Percentiles rank a stretch among this genome's conserved stretches.
Conservation (phyloP, 2,113 vertebrate genomes). For the Marmota monax region DNA sequence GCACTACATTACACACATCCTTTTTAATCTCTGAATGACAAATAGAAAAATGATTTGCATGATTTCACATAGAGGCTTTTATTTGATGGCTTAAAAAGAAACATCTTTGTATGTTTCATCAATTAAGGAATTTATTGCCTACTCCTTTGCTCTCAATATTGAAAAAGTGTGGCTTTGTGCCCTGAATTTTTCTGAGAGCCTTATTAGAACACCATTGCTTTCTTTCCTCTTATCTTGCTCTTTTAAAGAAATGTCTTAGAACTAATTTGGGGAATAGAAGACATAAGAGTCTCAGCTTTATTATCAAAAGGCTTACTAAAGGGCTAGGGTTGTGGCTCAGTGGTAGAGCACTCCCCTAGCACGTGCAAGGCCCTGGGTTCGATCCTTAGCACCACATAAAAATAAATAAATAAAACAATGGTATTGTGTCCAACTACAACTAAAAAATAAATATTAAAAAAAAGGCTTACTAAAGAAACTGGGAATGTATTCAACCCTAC, state of each 20-base stretch:
- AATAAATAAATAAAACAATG: too few relatives aligned
- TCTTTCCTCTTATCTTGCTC: neutral
- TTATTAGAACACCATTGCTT: neutral
- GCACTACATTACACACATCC: neutral
- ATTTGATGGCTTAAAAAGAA: constrained; percentile 14
- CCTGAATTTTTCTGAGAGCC: neutral
- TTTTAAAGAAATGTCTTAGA: constrained; percentile 23
- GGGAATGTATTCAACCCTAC: neutral
- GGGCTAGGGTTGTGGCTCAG: neutral
- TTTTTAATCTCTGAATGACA: neutral
- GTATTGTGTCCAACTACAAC: too few relatives aligned
- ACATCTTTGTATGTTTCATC: constrained; percentile 1
- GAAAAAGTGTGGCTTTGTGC: neutral
- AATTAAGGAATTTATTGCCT: neutral
- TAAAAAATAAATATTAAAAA: too few relatives aligned
- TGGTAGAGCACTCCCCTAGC: too few relatives aligned
- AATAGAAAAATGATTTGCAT: neutral
- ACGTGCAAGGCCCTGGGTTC: too few relatives aligned
- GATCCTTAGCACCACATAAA: too few relatives aligned
- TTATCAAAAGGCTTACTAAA: neutral
- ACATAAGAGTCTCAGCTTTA: neutral
- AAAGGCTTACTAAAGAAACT: constrained; percentile 4
- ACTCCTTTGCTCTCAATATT: neutral
- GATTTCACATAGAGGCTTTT: neutral
- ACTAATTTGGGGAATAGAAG: neutral